These are phyloP conservation scores for Polyploca ridens DNA, from an alignment of 2,888 invertebrate species.

Conservation along the genomic window DNA sequence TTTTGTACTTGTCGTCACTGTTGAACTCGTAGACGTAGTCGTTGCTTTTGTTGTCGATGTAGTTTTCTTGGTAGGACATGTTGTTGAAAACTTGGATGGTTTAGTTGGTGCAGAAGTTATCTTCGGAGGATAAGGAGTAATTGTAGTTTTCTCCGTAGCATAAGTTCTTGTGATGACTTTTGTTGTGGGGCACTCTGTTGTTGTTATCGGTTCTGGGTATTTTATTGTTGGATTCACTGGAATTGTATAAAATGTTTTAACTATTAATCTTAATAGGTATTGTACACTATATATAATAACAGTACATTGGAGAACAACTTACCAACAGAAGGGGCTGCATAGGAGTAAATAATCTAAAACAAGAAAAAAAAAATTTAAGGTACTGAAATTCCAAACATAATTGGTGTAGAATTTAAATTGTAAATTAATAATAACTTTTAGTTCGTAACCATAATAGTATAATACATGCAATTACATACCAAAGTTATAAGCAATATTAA, in stretches of 20 bases:
- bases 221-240: background rate
- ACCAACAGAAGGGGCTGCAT: constrained; percentile 7
- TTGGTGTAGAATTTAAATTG: no score
- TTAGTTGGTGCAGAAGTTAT: background rate
- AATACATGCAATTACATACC: constrained; percentile 13
- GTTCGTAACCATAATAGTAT: background rate
- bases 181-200: background rate
- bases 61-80: background rate
- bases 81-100: constrained; percentile 7
- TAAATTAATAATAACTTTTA: no score
- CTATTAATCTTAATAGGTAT: background rate
- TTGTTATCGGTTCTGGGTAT: background rate
- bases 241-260: background rate
- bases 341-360: constrained; percentile 14
- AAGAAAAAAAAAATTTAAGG: background rate
- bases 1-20: background rate
- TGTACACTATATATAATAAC: background rate
- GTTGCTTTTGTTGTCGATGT: background rate
- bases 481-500: constrained; percentile 7
- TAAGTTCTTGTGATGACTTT: background rate
- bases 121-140: background rate
- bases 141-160: background rate
- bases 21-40: background rate
- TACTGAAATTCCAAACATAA: no score
- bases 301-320: background rate